Evolutionary conservation across 2,888 invertebrate genomes (phyloP).

Genomic region (Dryococelus australis): DNA sequence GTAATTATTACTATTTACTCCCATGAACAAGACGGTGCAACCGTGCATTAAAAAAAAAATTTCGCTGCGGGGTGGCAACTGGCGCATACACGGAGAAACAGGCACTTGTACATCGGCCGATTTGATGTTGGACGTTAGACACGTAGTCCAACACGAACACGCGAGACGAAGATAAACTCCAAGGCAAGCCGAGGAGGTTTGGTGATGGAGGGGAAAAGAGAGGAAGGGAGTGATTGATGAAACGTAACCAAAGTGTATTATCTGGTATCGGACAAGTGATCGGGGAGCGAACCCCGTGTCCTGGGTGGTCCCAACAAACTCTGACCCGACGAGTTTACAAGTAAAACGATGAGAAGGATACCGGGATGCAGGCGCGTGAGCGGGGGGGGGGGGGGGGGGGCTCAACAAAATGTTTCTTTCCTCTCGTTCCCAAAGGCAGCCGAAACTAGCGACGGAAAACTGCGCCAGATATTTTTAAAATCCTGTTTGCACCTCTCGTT

Average conservation of each 20-base stretch:
- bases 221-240: not conserved
- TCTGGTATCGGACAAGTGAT: conserved; percentile 16
- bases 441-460: too few relatives aligned
- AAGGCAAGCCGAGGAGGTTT: not conserved
- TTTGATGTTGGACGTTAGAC: not conserved
- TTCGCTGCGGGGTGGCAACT: not conserved
- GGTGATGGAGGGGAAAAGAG: not conserved
- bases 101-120: not conserved
- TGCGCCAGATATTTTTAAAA: too few relatives aligned
- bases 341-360: not conserved
- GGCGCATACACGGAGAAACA: not conserved
- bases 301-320: not conserved
- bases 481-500: too few relatives aligned
- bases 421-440: not conserved
- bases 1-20: not conserved
- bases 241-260: conserved; percentile 16
- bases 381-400: too few relatives aligned
- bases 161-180: not conserved
- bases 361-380: too few relatives aligned
- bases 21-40: not conserved
- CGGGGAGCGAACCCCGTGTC: not conserved
- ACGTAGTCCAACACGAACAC: not conserved
- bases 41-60: not conserved
- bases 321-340: not conserved
- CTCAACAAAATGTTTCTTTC: not conserved